A percentile compares a stretch with the other conserved stretches of the same genome.
phyloP scores from a whole-genome alignment of 1,140 invertebrate genomes.

The Ptiloglossa arizonensis region DNA sequence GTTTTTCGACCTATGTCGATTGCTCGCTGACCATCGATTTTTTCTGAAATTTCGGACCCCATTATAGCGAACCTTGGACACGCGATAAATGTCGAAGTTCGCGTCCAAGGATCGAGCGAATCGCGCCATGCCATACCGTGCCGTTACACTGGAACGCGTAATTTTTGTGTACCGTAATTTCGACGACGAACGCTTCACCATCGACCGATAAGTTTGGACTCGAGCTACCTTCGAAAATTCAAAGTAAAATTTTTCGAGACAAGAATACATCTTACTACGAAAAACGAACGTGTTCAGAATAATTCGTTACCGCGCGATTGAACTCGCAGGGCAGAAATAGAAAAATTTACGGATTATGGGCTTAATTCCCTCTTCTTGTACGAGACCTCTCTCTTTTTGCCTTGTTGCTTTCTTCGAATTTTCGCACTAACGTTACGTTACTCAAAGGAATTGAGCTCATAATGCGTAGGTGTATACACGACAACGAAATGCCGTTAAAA shows the following conservation, averaged over 20 bases:
- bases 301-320: too few relatives aligned
- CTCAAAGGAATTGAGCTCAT: too few relatives aligned
- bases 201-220: background rate
- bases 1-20: background rate
- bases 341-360: too few relatives aligned
- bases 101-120: background rate
- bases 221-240: background rate
- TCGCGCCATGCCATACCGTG: background rate
- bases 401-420: too few relatives aligned
- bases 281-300: too few relatives aligned
- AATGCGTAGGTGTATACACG: too few relatives aligned
- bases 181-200: background rate
- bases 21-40: background rate
- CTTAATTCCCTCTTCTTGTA: too few relatives aligned
- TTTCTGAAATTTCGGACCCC: background rate
- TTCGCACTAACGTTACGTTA: too few relatives aligned
- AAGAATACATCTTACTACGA: background rate
- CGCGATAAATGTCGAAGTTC: conserved; percentile 22
- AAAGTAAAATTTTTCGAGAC: background rate
- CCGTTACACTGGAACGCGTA: background rate
- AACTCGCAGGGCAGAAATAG: too few relatives aligned
- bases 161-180: conserved; percentile 1
- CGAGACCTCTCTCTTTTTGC: too few relatives aligned
- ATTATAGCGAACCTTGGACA: too few relatives aligned
- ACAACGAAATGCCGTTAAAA: background rate